Base-by-base conservation (phyloP, 1,140 invertebrate genomes). In the Drosophila mojavensis region DNA sequence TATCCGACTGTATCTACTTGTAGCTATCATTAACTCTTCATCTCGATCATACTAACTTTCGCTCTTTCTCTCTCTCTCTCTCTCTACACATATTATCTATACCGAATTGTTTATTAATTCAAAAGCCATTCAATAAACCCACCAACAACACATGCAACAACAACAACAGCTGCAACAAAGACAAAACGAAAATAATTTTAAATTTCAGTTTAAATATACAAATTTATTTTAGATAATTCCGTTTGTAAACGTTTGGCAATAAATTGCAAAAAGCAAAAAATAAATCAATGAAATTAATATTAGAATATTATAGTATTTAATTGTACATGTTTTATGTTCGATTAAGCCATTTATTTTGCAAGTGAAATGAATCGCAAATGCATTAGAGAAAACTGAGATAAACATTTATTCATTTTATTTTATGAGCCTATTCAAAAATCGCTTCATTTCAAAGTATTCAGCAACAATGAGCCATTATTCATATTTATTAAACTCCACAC, bases 381-480 rank as follows among this genome's bases (percentile, higher is more conserved):
- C 20, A 24, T 24, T 10, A 55, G 55, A 36, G 54, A 17, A 41
- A 17, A 41, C 5, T 24, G 20, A 24, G 20, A 24, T 30, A 33
- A 17, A 9, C 13, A 33, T 50, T 39, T 33, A 48, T 58, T 48
- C 56, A 45, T 11, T 13, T n/a, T 1, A 15, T 53, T 51, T 59
- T 26, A 51, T 65, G 4, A 53, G 50, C 59, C 24, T 26, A 54
- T 54, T 60, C 20, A 30, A 39, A 66, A 59, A 30, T 7, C 36
- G 45, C 59, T 72, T 66, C 59, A 70, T 70, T 70, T 64, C 13
- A 63, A 56, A 39, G 50, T 56, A 64, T 64, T 70, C 36, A 36
- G 15, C 51, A 45, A 66, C 73, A 71, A 77, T 74, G 58, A 64
- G 62, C 82, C 66, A 63, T 75, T 86, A 83, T 88, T 67, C 36